Percentiles rank a stretch among this genome's conserved stretches.
Conservation (phyloP, 2,113 vertebrate genomes). For the Gavia stellata region DNA sequence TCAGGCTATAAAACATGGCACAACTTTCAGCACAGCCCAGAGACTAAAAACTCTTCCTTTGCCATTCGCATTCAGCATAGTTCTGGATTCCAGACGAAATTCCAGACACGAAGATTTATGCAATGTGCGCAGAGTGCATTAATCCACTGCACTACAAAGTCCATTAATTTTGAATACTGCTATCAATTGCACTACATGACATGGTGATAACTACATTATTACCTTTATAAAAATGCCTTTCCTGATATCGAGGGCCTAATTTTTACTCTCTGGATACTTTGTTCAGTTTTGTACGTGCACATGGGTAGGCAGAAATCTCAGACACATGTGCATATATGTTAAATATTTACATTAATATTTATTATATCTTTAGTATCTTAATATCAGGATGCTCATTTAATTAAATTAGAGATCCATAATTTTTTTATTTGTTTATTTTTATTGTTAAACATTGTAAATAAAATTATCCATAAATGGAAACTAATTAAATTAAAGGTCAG, state of each 20-base stretch:
- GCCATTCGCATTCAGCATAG: background rate
- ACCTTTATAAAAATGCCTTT: slow-evolving; percentile 36
- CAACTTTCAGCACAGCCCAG: background rate
- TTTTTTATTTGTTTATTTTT: background rate
- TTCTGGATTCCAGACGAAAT: slow-evolving; percentile 15
- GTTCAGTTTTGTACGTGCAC: background rate
- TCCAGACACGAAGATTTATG: slow-evolving; percentile 28
- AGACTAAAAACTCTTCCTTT: background rate
- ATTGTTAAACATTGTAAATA: background rate
- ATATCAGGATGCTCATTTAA: background rate
- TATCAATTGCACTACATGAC: slow-evolving; percentile 30
- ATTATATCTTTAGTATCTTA: background rate
- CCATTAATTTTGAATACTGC: slow-evolving; percentile 62
- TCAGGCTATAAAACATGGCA: background rate
- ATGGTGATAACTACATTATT: slow-evolving; percentile 24
- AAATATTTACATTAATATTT: background rate
- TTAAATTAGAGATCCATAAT: background rate
- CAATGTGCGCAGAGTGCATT: slow-evolving; percentile 9
- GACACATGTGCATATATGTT: rapidly evolving
- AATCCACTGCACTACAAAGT: slow-evolving; percentile 44
- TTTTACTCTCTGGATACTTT: background rate
- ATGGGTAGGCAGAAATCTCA: background rate
- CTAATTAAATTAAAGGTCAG: background rate
- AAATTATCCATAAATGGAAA: background rate
- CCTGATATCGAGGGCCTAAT: background rate